Evolutionary conservation across 2,113 vertebrate species (phyloP).

Genomic region (Pygoscelis antarcticus): DNA sequence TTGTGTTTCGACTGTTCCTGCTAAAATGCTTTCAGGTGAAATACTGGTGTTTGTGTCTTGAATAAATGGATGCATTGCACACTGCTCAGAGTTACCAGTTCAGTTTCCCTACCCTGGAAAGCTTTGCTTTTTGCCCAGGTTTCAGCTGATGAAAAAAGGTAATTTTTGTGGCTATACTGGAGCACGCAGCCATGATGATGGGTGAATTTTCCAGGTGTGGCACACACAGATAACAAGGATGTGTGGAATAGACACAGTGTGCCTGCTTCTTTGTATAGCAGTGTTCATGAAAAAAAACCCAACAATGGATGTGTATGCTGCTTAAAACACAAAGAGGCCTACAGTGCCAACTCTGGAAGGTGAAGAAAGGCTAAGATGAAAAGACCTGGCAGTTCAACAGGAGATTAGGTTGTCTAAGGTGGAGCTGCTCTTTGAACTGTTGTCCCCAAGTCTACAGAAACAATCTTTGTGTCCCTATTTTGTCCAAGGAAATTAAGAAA

Average conservation of each 20-base stretch:
- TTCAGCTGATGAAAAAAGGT: background rate
- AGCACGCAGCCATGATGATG: background rate
- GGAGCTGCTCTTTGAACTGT: background rate
- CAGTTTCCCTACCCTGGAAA: background rate
- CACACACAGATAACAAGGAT: background rate
- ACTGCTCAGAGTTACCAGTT: background rate
- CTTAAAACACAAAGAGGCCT: background rate
- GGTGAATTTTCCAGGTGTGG: background rate
- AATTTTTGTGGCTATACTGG: background rate
- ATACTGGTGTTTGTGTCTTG: background rate
- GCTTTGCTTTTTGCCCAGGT: background rate
- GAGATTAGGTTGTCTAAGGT: background rate
- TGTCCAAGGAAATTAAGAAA: background rate
- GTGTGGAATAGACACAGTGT: background rate
- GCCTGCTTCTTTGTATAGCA: background rate
- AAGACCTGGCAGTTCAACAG: background rate
- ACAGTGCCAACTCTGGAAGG: accelerated
- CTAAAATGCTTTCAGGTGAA: background rate
- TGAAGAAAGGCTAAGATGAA: background rate
- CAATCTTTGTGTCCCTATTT: background rate
- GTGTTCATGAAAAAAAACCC: background rate
- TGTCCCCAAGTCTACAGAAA: background rate
- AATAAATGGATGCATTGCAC: background rate
- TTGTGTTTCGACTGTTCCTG: background rate
- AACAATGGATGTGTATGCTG: background rate